Conservation (phyloP, 1,140 invertebrate species). For the Glossosoma conforme region DNA sequence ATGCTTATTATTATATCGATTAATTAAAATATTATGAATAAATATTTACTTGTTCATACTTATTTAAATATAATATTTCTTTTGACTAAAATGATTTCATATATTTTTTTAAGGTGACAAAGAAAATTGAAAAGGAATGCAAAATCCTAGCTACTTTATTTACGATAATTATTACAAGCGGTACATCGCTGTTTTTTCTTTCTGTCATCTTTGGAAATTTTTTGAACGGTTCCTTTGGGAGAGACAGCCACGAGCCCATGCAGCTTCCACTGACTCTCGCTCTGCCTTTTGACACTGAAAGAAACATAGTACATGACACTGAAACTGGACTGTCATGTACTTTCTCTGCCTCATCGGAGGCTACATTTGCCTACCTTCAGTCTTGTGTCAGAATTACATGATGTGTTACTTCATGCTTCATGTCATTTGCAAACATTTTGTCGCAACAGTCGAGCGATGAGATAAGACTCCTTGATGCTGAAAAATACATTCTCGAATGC, state of each 20-base stretch:
- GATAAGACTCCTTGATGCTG: no score
- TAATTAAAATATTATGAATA: no score
- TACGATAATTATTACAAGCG: not conserved
- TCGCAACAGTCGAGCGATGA: no score
- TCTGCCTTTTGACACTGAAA: constrained; percentile 10
- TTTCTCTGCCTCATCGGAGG: constrained; percentile 5
- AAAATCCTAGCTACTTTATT: not conserved
- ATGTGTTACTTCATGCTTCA: constrained; percentile 8
- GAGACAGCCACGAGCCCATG: constrained; percentile 1
- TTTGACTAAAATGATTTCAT: no score
- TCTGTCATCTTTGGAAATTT: constrained; percentile 2
- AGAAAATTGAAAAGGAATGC: not conserved
- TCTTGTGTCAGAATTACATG: constrained; percentile 6
- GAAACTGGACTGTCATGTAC: constrained; percentile 10
- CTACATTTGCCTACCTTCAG: constrained; percentile 10
- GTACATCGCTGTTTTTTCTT: not conserved
- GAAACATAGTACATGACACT: no score
- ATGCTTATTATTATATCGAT: no score
- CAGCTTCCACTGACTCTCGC: constrained; percentile 6
- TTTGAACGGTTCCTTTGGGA: not conserved
- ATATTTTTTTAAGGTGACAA: constrained; percentile 7
- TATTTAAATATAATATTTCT: no score
- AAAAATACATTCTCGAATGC: no score
- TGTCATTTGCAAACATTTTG: constrained; percentile 10
- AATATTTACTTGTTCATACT: no score